Conservation (phyloP, 2,113 vertebrate species). For the Carlito syrichta region DNA sequence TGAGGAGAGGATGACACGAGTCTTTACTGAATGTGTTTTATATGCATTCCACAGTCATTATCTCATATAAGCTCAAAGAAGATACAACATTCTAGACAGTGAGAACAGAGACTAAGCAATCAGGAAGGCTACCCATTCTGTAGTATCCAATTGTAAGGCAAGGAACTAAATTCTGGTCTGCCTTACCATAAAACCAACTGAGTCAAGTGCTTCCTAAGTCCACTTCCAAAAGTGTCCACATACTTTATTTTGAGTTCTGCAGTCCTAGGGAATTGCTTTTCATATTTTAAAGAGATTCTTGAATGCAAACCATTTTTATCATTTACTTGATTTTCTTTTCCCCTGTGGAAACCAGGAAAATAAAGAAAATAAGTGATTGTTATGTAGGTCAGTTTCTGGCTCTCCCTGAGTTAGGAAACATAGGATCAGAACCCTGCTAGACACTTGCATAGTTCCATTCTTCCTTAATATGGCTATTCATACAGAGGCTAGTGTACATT, state of each 20-base stretch:
- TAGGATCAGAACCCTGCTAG: slow-evolving; percentile 1
- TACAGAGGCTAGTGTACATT: background rate
- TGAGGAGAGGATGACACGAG: background rate
- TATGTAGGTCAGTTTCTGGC: slow-evolving; percentile 33
- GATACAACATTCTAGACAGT: background rate
- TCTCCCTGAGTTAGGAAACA: slow-evolving; percentile 31
- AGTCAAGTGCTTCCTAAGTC: background rate
- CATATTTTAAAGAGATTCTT: slow-evolving; percentile 12
- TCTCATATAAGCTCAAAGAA: background rate
- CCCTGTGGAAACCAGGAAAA: slow-evolving; percentile 35
- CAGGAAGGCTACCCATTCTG: background rate
- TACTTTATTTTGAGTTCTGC: background rate
- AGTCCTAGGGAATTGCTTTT: slow-evolving; percentile 29
- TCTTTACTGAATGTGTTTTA: background rate
- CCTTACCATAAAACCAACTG: background rate
- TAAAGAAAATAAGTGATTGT: slow-evolving; percentile 51
- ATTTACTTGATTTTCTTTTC: background rate
- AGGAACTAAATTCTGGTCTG: background rate
- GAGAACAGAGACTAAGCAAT: background rate
- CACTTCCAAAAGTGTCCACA: background rate
- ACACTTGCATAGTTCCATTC: background rate
- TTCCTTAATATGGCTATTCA: background rate
- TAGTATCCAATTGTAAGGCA: background rate
- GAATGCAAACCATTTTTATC: slow-evolving; percentile 25
- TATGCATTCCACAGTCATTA: background rate